Percentiles rank a stretch among this genome's conserved stretches.
These are phyloP conservation scores for Smittia sp. DNA, from an alignment of 2,888 invertebrate species.

Conservation along the genomic window DNA sequence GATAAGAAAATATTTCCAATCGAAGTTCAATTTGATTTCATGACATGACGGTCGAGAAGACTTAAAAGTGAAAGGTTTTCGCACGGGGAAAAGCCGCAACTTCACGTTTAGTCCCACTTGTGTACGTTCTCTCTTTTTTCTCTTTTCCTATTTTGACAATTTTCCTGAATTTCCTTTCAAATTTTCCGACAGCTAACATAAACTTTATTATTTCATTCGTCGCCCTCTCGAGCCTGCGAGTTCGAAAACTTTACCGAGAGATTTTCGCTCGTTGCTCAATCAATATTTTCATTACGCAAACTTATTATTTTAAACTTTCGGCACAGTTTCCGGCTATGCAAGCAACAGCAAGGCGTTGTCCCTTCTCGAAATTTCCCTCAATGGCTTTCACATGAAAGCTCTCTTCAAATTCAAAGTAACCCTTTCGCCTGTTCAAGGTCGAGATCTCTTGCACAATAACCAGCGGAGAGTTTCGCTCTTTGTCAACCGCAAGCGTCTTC, in stretches of 20 bases:
- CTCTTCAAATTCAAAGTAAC: too few relatives aligned
- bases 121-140: not conserved
- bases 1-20: not conserved
- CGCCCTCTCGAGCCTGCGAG: too few relatives aligned
- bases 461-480: too few relatives aligned
- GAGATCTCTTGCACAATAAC: too few relatives aligned
- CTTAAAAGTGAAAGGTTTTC: not conserved
- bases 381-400: not conserved
- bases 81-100: not conserved
- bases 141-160: slow-evolving; percentile 5
- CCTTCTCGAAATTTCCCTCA: not conserved
- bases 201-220: too few relatives aligned
- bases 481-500: not conserved
- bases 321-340: too few relatives aligned
- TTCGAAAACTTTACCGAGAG: too few relatives aligned
- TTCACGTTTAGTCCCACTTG: slow-evolving; percentile 6
- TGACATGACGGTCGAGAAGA: not conserved
- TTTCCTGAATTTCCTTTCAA: slow-evolving; percentile 12
- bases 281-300: too few relatives aligned
- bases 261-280: too few relatives aligned
- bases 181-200: not conserved
- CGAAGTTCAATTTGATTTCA: not conserved
- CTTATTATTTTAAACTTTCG: too few relatives aligned
- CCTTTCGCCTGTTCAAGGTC: not conserved
- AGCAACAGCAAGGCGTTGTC: not conserved